phyloP scores from a whole-genome alignment of 2,113 vertebrate genomes.

The Montifringilla adamsi region DNA sequence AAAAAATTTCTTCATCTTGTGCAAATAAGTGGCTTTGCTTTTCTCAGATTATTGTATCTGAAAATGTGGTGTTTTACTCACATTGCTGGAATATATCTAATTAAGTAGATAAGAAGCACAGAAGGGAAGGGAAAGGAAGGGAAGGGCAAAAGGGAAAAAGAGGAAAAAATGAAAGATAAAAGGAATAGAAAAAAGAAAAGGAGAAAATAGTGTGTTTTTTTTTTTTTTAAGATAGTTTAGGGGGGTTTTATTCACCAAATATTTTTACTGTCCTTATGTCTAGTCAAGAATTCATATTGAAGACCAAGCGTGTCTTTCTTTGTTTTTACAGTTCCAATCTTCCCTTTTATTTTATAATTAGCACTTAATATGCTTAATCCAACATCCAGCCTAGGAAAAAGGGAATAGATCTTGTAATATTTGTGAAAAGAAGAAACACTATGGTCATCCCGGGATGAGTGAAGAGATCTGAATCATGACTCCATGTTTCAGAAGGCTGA shows the following conservation, averaged over 20 bases:
- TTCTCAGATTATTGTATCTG: background rate
- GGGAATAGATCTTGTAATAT: background rate
- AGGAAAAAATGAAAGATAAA: background rate
- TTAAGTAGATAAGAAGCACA: background rate
- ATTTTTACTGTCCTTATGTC: background rate
- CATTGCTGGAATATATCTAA: background rate
- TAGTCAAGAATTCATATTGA: background rate
- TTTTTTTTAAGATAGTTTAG: background rate
- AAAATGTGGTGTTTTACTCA: background rate
- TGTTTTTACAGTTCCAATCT: background rate
- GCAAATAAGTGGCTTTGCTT: background rate
- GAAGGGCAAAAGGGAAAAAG: background rate
- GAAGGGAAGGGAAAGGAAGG: background rate
- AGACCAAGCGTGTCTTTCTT: background rate
- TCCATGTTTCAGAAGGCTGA: too few relatives aligned
- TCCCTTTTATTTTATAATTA: background rate
- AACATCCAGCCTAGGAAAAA: background rate
- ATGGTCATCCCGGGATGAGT: too few relatives aligned
- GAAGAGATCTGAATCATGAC: too few relatives aligned
- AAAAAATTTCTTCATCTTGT: background rate
- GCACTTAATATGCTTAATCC: background rate
- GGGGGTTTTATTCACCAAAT: accelerated
- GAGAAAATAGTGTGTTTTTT: background rate
- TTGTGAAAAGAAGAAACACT: background rate
- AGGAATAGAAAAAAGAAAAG: too few relatives aligned